Conservation (phyloP, 2,888 invertebrate species). For the Iselma pallidipennis region DNA sequence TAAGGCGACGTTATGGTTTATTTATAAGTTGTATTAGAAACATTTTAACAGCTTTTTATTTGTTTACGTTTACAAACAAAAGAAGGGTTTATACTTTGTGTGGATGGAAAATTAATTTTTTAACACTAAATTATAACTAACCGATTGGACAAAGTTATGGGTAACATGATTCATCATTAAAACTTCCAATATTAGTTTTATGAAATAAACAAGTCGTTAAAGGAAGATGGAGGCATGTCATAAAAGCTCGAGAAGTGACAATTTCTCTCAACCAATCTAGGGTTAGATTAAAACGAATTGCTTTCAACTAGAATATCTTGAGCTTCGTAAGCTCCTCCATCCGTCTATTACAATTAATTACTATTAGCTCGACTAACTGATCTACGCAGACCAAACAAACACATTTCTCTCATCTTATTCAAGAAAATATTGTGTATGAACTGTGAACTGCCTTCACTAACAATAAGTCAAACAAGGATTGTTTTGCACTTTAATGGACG, state of each 20-base stretch:
- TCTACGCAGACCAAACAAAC: background rate
- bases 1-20: background rate
- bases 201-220: constrained; percentile 23
- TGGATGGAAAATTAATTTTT: no score
- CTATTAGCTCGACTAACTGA: constrained; percentile 1
- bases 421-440: no score
- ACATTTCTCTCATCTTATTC: background rate
- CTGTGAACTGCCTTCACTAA: no score
- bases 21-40: background rate
- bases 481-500: background rate
- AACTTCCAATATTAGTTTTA: background rate
- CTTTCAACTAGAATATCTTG: constrained; percentile 39
- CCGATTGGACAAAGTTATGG: no score
- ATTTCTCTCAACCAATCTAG: constrained; percentile 40
- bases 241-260: constrained; percentile 45
- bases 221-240: constrained; percentile 43
- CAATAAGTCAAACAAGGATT: no score
- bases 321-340: constrained; percentile 31
- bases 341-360: constrained; percentile 36
- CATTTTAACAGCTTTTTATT: background rate
- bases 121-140: no score
- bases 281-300: constrained; percentile 40
- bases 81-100: no score
- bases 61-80: no score
- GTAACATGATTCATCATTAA: background rate